phyloP scores from a whole-genome alignment of 2,113 vertebrate species.

The Hepsetus odoe region DNA sequence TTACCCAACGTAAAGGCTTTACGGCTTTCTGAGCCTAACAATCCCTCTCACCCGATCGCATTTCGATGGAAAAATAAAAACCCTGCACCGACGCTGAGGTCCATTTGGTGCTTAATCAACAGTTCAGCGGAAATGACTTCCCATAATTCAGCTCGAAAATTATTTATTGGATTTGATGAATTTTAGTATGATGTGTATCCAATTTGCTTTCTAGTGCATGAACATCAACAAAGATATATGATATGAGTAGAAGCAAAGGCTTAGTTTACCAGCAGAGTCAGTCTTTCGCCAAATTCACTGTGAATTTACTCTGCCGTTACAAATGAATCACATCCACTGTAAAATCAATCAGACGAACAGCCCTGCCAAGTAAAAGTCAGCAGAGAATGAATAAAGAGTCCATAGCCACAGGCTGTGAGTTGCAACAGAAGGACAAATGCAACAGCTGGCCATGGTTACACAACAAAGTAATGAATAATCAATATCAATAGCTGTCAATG shows the following conservation, averaged over 20 bases:
- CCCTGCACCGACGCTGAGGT: conserved; percentile 40
- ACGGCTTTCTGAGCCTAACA: conserved; percentile 36
- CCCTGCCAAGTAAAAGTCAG: background rate
- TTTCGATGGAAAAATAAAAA: conserved; percentile 6
- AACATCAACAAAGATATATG: background rate
- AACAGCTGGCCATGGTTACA: background rate
- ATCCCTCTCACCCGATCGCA: conserved; percentile 42
- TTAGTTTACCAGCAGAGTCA: background rate
- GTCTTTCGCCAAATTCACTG: conserved; percentile 9
- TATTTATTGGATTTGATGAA: background rate
- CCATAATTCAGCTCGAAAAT: conserved; percentile 10
- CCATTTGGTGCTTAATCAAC: conserved; percentile 49
- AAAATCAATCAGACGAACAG: conserved; percentile 20
- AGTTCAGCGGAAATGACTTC: conserved; percentile 5
- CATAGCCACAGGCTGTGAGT: background rate
- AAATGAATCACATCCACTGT: conserved; percentile 14
- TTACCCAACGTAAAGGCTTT: background rate
- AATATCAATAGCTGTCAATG: background rate
- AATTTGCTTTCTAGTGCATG: background rate
- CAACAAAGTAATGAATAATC: background rate
- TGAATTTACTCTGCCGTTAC: background rate
- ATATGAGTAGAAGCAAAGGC: background rate
- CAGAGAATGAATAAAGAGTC: background rate
- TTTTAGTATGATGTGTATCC: background rate
- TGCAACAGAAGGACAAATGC: background rate